These are phyloP conservation scores for Drosophila equinoxialis DNA, from an alignment of 1,140 invertebrate species.

Conservation along the genomic window DNA sequence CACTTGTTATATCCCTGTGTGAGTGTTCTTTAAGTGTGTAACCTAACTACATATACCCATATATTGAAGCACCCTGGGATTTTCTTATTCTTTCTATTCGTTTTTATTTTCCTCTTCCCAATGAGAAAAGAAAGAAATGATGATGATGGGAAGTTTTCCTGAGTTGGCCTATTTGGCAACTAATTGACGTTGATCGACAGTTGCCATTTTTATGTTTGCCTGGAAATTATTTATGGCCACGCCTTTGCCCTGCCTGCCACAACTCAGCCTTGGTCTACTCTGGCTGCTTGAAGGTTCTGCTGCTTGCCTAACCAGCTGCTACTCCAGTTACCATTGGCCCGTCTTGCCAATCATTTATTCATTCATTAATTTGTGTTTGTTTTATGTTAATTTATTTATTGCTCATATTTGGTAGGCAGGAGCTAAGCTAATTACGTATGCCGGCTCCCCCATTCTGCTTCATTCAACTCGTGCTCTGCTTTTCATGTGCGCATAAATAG, in stretches of 20 bases:
- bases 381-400: constrained; percentile 81
- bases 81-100: neutral
- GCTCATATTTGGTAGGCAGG: constrained; percentile 36
- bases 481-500: constrained; percentile 67
- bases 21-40: neutral
- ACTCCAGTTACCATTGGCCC: constrained; percentile 2
- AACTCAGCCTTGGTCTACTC: too few species aligned
- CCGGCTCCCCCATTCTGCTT: neutral
- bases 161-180: constrained; percentile 51
- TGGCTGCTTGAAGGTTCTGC: neutral
- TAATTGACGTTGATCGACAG: constrained; percentile 79
- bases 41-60: neutral
- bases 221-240: constrained; percentile 64
- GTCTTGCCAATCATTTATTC: constrained; percentile 69
- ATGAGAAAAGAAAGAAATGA: constrained; percentile 6
- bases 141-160: constrained; percentile 32
- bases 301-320: constrained; percentile 1
- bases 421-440: constrained; percentile 71
- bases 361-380: constrained; percentile 80
- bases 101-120: neutral
- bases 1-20: too few species aligned
- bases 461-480: neutral
- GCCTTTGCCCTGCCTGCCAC: neutral
- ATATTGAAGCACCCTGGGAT: neutral
- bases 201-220: constrained; percentile 62